phyloP scores from a whole-genome alignment of 2,888 invertebrate species.

The Troides aeacus region DNA sequence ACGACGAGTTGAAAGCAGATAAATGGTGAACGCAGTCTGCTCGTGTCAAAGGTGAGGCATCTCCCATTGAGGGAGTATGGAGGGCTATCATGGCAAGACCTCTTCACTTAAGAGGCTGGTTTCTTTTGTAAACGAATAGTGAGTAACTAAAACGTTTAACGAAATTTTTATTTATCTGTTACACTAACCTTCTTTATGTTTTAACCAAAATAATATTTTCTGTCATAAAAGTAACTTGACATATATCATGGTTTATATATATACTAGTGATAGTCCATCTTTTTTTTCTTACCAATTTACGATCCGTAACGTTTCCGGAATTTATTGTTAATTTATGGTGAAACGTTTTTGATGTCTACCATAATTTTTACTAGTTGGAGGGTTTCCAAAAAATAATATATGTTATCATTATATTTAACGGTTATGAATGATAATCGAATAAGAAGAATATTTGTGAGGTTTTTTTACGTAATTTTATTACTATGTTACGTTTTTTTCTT shows the following conservation, averaged over 20 bases:
- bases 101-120: slow-evolving; percentile 11
- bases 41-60: slow-evolving; percentile 9
- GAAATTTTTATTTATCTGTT: no score
- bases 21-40: neutral
- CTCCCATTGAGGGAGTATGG: slow-evolving; percentile 13
- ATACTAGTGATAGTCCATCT: no score
- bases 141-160: slow-evolving; percentile 8
- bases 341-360: no score
- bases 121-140: slow-evolving; percentile 22
- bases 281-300: no score
- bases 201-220: neutral
- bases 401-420: slow-evolving; percentile 7
- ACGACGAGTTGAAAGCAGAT: neutral
- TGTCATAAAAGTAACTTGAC: no score
- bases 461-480: no score
- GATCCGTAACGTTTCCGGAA: no score
- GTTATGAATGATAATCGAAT: neutral
- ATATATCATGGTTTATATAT: no score
- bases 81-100: slow-evolving; percentile 13
- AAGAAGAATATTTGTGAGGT: neutral
- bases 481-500: no score
- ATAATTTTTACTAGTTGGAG: no score
- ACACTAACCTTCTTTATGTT: neutral
- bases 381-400: no score
- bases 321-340: no score